These are phyloP conservation scores for Passer montanus DNA, from an alignment of 2,113 vertebrate species.

Conservation along the genomic window DNA sequence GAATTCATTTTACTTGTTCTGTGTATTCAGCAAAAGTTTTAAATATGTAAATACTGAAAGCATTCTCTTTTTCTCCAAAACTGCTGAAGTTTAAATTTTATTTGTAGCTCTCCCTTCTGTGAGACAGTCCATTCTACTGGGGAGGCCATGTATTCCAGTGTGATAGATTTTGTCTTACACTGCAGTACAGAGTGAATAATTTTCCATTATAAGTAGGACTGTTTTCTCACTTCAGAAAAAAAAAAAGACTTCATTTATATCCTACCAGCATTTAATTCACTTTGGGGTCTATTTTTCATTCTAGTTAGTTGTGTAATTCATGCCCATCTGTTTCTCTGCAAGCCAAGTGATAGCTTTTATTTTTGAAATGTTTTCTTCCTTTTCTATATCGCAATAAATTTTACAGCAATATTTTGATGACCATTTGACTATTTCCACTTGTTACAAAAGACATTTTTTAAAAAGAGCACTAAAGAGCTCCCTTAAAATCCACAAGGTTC, in stretches of 20 bases:
- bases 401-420: constrained; percentile 8
- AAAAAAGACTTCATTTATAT: neutral
- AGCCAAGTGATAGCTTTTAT: constrained; percentile 3
- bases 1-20: neutral
- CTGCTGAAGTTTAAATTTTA: neutral
- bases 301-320: constrained; percentile 46
- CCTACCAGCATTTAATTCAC: constrained; percentile 25
- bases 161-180: constrained; percentile 45
- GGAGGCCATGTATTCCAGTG: neutral
- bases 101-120: neutral
- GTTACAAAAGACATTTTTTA: neutral
- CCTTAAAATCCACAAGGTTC: neutral
- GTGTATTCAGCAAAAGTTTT: neutral
- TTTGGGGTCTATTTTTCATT: constrained; percentile 38
- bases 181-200: constrained; percentile 35
- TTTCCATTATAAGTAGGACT: constrained; percentile 50
- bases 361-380: constrained; percentile 44
- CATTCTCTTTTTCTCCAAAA: neutral
- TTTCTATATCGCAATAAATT: constrained; percentile 9
- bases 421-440: neutral
- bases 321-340: constrained; percentile 55
- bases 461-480: neutral
- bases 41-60: neutral
- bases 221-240: constrained; percentile 23
- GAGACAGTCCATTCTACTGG: neutral